Percentiles rank a stretch among this genome's conserved stretches.
Evolutionary conservation across 2,797 vertebrate species (phyloP).

Genomic region (Cirrhinus molitorella): DNA sequence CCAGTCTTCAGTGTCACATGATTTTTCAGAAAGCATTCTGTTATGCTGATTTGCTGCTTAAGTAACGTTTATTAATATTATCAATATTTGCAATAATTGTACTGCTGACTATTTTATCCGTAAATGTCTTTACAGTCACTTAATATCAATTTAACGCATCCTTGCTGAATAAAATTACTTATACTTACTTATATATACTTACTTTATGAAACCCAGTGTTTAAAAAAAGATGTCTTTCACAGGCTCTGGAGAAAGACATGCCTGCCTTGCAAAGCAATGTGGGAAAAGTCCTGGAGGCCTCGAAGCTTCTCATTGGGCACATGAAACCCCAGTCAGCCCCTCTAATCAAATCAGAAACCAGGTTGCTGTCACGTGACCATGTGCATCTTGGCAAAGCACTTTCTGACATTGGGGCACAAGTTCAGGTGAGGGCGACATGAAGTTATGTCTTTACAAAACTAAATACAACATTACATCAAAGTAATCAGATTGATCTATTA

Average conservation of each 20-base stretch:
- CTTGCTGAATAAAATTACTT: neutral
- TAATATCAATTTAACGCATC: neutral
- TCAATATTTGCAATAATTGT: neutral
- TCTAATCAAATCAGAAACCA: slow-evolving; percentile 73
- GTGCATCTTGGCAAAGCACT: slow-evolving; percentile 65
- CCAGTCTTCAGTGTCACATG: neutral
- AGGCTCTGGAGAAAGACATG: slow-evolving; percentile 68
- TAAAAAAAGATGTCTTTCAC: too few relatives aligned
- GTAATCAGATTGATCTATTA: neutral
- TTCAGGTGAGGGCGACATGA: slow-evolving; percentile 69
- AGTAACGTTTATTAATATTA: neutral
- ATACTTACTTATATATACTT: too few relatives aligned
- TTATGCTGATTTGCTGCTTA: neutral
- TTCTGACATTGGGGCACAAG: slow-evolving; percentile 55
- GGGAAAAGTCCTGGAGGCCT: slow-evolving; percentile 64
- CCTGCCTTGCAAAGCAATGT: slow-evolving; percentile 62
- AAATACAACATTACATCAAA: neutral
- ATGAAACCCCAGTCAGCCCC: slow-evolving; percentile 60
- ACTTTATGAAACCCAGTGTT: too few relatives aligned
- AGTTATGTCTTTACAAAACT: neutral
- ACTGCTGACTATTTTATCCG: neutral
- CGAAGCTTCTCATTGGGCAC: slow-evolving; percentile 67
- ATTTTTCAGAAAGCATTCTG: neutral
- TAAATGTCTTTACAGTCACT: neutral
- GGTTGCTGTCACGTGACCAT: slow-evolving; percentile 66